Conservation (phyloP, 2,113 vertebrate genomes). For the Thalassoma bifasciatum region DNA sequence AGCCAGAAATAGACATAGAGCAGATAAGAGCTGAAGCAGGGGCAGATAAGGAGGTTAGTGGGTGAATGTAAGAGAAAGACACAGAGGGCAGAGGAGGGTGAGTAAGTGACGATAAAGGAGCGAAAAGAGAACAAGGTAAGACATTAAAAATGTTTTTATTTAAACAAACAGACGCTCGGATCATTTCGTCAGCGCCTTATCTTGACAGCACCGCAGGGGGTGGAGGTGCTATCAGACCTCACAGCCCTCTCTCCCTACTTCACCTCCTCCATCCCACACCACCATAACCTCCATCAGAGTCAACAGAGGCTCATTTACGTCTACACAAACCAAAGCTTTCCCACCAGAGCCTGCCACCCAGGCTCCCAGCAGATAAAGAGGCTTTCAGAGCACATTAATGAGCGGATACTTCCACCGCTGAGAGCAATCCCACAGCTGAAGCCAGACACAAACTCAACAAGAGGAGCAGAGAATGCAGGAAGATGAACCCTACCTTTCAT, state of each 20-base stretch:
- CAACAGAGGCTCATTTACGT: not conserved
- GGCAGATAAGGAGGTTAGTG: slow-evolving; percentile 13
- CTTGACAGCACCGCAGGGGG: slow-evolving; percentile 20
- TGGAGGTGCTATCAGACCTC: not conserved
- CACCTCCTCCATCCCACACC: not conserved
- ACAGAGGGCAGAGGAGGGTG: not conserved
- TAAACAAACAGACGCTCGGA: not conserved
- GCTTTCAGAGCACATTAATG: slow-evolving; percentile 47
- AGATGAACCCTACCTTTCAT: slow-evolving; percentile 60
- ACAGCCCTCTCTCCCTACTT: slow-evolving; percentile 6
- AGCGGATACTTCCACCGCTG: slow-evolving; percentile 16
- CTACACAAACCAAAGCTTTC: slow-evolving; percentile 41
- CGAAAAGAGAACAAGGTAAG: not conserved
- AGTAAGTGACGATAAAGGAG: not conserved
- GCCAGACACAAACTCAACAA: not conserved
- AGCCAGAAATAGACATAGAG: slow-evolving; percentile 40
- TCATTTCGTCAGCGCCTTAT: not conserved
- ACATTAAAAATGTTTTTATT: not conserved
- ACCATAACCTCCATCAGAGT: slow-evolving; percentile 40
- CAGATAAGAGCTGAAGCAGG: slow-evolving; percentile 43
- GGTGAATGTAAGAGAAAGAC: not conserved
- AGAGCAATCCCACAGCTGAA: not conserved
- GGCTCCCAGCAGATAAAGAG: slow-evolving; percentile 11
- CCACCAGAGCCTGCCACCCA: not conserved
- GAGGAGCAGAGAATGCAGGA: not conserved